A percentile compares a stretch with the other conserved stretches of the same genome.
Evolutionary conservation across 2,888 invertebrate species (phyloP).

Genomic region (Poecilus cupreus): DNA sequence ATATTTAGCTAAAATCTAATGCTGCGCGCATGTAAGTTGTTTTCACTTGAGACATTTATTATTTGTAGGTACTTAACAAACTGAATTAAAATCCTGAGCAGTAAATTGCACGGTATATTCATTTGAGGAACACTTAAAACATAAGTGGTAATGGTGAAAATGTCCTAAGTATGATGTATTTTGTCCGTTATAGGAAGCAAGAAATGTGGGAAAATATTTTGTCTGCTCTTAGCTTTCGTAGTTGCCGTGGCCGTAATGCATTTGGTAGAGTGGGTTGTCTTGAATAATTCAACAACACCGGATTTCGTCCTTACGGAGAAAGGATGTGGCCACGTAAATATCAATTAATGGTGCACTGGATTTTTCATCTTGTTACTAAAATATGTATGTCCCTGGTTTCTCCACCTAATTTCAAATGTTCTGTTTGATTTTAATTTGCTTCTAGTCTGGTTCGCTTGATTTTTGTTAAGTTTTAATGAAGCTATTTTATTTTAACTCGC

Average conservation of each 20-base stretch:
- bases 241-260: constrained; percentile 28
- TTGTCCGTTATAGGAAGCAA: not conserved
- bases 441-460: not conserved
- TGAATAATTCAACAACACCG: constrained; percentile 48
- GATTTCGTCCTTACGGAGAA: constrained; percentile 45
- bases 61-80: too few relatives aligned
- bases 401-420: not conserved
- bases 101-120: too few relatives aligned
- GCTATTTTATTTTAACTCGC: constrained; percentile 2
- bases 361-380: constrained; percentile 28
- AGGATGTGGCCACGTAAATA: constrained; percentile 48
- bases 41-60: too few relatives aligned
- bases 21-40: too few relatives aligned
- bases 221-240: constrained; percentile 16
- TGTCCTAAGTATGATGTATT: too few relatives aligned
- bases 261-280: constrained; percentile 30
- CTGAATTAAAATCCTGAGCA: too few relatives aligned
- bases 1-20: too few relatives aligned
- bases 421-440: constrained; percentile 14
- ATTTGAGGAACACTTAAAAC: too few relatives aligned
- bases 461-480: constrained; percentile 23
- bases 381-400: constrained; percentile 5
- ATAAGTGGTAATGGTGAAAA: too few relatives aligned
- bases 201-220: not conserved
- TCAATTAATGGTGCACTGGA: constrained; percentile 48